These are phyloP conservation scores for Cremastobaeus sp. DNA, from an alignment of 2,888 invertebrate species.

Conservation along the genomic window DNA sequence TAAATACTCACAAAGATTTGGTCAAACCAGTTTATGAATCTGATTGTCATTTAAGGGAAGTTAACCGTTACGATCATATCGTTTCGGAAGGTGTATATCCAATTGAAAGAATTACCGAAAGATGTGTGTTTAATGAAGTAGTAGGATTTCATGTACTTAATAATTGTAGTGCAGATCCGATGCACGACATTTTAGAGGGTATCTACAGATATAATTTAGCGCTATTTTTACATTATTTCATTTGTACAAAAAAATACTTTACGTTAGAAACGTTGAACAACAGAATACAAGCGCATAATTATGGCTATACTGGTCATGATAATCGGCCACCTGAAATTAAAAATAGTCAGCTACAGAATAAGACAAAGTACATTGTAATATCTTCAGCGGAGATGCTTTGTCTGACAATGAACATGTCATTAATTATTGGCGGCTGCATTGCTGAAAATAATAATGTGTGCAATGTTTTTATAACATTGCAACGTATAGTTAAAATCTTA, in stretches of 20 bases:
- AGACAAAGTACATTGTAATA: not conserved
- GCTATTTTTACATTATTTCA: not conserved
- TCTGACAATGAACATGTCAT: no score
- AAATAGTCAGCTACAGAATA: not conserved
- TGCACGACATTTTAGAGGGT: not conserved
- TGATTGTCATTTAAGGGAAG: slow-evolving; percentile 40
- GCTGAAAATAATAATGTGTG: no score
- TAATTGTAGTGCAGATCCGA: slow-evolving; percentile 34
- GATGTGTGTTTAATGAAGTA: slow-evolving; percentile 51
- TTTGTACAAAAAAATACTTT: not conserved
- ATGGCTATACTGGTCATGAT: not conserved
- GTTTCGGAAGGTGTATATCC: slow-evolving; percentile 18
- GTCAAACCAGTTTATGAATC: slow-evolving; percentile 36
- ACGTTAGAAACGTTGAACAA: not conserved
- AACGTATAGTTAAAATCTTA: no score
- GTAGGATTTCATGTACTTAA: slow-evolving; percentile 47
- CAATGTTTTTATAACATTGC: no score
- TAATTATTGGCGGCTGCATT: not conserved
- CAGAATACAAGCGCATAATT: not conserved
- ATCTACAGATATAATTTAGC: not conserved
- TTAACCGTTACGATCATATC: slow-evolving; percentile 40
- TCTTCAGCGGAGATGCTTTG: not conserved
- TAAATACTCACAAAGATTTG: slow-evolving; percentile 31
- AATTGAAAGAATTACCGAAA: slow-evolving; percentile 42
- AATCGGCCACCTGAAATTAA: not conserved